phyloP scores from a whole-genome alignment of 1,140 invertebrate species.

The Glossosoma conforme region DNA sequence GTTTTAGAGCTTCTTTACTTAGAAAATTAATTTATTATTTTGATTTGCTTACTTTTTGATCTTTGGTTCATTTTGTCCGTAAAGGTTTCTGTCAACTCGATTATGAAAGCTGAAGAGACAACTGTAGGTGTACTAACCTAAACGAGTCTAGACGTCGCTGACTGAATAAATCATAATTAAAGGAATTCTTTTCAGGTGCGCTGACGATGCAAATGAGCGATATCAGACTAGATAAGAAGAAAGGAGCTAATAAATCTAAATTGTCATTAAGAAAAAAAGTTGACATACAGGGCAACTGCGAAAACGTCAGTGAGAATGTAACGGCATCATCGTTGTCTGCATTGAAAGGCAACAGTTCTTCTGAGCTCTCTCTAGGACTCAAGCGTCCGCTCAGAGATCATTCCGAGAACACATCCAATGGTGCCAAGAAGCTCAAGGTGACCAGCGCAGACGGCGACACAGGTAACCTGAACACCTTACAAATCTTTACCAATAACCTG shows the following conservation, averaged over 20 bases:
- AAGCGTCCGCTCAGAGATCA: constrained; percentile 2
- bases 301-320: background rate
- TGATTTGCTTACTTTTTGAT: background rate
- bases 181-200: constrained; percentile 39
- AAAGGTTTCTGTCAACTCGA: background rate
- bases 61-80: background rate
- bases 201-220: constrained; percentile 50
- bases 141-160: background rate
- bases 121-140: background rate
- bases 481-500: background rate
- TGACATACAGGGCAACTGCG: background rate
- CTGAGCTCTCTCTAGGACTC: too few species aligned
- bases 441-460: too few species aligned
- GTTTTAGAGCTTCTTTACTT: too few species aligned
- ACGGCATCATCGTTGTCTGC: too few species aligned
- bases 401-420: background rate
- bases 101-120: background rate
- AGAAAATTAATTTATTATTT: too few species aligned
- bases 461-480: too few species aligned
- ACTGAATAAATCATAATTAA: background rate
- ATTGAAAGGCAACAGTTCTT: too few species aligned
- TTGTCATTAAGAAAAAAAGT: constrained; percentile 46
- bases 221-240: constrained; percentile 43
- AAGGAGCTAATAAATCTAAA: constrained; percentile 44
- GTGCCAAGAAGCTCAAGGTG: background rate